These are phyloP conservation scores for Galbula dea DNA, from an alignment of 2,113 vertebrate species.

Conservation along the genomic window DNA sequence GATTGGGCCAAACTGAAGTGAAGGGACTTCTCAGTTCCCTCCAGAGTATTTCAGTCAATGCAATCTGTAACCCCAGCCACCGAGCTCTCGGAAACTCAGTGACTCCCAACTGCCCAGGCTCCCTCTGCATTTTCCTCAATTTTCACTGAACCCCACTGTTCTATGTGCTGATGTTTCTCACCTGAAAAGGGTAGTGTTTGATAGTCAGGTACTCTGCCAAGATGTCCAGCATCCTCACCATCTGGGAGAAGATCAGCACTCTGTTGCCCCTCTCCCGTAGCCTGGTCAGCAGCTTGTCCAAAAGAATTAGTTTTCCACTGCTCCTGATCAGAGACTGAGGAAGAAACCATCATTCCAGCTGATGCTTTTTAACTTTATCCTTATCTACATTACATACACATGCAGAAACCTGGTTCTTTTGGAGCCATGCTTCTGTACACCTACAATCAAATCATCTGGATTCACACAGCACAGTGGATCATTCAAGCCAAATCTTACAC, in stretches of 20 bases:
- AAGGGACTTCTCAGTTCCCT: neutral
- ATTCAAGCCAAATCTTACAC: neutral
- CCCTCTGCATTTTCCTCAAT: neutral
- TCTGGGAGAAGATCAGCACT: conserved; percentile 98
- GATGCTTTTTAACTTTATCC: neutral
- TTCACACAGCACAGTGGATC: neutral
- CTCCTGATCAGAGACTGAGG: conserved; percentile 86
- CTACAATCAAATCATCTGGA: neutral
- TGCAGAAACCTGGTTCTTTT: neutral
- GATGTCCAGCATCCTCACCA: conserved; percentile 99
- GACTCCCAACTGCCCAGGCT: neutral
- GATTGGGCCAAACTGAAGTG: neutral
- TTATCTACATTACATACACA: neutral
- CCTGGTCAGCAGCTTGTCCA: conserved; percentile 94
- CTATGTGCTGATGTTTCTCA: conserved; percentile 37
- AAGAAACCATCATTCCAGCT: conserved; percentile 32
- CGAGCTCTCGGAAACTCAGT: neutral
- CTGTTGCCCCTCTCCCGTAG: conserved; percentile 92
- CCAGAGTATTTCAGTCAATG: neutral
- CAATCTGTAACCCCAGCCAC: neutral
- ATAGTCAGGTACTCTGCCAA: conserved; percentile 93
- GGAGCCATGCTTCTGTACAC: neutral
- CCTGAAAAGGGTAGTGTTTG: conserved; percentile 96
- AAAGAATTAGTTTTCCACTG: conserved; percentile 94
- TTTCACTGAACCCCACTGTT: neutral